A percentile compares a stretch with the other conserved stretches of the same genome.
These are phyloP conservation scores for Apodemus agrarius DNA, from an alignment of 2,797 vertebrate species.

Conservation along the genomic window DNA sequence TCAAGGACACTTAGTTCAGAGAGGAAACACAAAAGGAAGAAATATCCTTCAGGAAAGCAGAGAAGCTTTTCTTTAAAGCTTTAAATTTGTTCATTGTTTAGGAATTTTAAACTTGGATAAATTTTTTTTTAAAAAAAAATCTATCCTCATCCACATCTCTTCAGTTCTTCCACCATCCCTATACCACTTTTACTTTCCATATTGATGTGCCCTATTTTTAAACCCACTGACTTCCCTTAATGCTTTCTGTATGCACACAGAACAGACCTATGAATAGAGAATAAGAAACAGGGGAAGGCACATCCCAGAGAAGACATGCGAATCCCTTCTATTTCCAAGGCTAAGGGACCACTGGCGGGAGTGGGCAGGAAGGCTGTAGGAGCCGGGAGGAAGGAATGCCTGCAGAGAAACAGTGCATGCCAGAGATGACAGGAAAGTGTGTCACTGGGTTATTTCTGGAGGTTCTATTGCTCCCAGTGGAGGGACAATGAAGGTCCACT, in stretches of 20 bases:
- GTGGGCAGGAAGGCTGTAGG: background rate
- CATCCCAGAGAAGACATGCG: background rate
- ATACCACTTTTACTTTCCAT: background rate
- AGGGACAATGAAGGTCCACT: background rate
- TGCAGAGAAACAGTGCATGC: background rate
- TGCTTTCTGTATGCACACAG: background rate
- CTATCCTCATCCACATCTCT: fast-evolving
- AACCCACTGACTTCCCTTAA: background rate
- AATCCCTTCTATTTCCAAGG: background rate
- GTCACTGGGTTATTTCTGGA: background rate
- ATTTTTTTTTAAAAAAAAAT: background rate
- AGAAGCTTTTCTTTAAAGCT: background rate
- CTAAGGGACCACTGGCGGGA: background rate
- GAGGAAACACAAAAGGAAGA: background rate
- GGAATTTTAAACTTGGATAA: background rate
- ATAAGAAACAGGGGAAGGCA: fast-evolving
- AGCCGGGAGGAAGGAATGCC: background rate
- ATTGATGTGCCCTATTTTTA: background rate
- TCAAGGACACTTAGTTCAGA: background rate
- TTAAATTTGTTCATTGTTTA: background rate
- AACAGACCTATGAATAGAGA: background rate
- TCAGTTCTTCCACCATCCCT: background rate
- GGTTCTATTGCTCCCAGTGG: background rate
- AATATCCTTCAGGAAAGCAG: background rate
- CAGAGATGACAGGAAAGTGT: background rate